A percentile compares a stretch with the other conserved stretches of the same genome.
Conservation (phyloP, 2,888 invertebrate species). For the Agonopterix subpropinquella region DNA sequence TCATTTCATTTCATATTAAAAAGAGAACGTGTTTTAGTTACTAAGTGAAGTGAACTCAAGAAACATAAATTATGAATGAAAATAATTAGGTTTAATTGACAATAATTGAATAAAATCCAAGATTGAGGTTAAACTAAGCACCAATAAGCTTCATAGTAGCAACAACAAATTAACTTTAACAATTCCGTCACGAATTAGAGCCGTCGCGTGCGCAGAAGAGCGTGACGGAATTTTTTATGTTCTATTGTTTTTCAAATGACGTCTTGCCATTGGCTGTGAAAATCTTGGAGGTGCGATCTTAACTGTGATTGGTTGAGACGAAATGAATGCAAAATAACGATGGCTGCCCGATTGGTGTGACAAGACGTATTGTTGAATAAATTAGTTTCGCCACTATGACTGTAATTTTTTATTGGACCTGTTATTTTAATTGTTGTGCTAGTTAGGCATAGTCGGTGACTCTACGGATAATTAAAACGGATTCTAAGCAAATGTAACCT, state of each 20-base stretch:
- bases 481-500: too few species aligned
- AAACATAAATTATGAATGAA: too few species aligned
- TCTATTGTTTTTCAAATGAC: slow-evolving; percentile 73
- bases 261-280: slow-evolving; percentile 44
- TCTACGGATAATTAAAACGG: background rate
- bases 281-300: slow-evolving; percentile 49
- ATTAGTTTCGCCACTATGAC: slow-evolving; percentile 35
- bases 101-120: too few species aligned
- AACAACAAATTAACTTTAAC: background rate
- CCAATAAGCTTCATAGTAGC: background rate
- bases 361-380: slow-evolving; percentile 63
- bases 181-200: slow-evolving; percentile 43
- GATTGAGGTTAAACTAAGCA: background rate
- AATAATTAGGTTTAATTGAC: too few species aligned
- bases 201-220: slow-evolving; percentile 46
- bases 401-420: slow-evolving; percentile 27
- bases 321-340: slow-evolving; percentile 65
- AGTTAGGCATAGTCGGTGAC: slow-evolving; percentile 11
- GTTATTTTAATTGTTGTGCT: slow-evolving; percentile 29
- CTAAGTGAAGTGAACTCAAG: too few species aligned
- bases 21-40: too few species aligned
- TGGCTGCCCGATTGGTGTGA: slow-evolving; percentile 62
- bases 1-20: too few species aligned
- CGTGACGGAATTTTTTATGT: slow-evolving; percentile 69
- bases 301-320: slow-evolving; percentile 45